Percentiles rank a stretch among this genome's conserved stretches.
These are phyloP conservation scores for Drosophila ustulata DNA, from an alignment of 2,888 invertebrate species.

Conservation along the genomic window DNA sequence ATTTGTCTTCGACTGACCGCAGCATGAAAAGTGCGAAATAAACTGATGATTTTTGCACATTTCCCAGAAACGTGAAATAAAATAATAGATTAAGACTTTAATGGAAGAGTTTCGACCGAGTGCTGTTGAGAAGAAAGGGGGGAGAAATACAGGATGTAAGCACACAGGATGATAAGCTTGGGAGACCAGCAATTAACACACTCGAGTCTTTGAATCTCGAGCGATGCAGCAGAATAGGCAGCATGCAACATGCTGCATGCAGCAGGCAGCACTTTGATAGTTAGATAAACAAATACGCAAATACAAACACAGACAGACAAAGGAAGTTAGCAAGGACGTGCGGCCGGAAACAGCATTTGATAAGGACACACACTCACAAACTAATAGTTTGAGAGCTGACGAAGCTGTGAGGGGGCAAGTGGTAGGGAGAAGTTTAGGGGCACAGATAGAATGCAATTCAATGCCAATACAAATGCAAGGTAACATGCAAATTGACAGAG, in stretches of 20 bases:
- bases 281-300: slow-evolving; percentile 77
- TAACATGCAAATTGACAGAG: slow-evolving; percentile 79
- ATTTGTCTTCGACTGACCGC: slow-evolving; percentile 22
- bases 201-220: slow-evolving; percentile 58
- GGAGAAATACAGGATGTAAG: slow-evolving; percentile 1
- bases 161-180: slow-evolving; percentile 1
- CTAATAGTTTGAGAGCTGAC: slow-evolving; percentile 37
- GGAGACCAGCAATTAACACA: slow-evolving; percentile 72
- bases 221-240: slow-evolving; percentile 60
- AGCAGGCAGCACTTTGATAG: slow-evolving; percentile 76
- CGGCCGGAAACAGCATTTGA: slow-evolving; percentile 68
- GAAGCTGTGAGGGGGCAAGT: not conserved
- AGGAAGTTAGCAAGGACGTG: slow-evolving; percentile 72
- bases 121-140: slow-evolving; percentile 4
- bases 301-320: slow-evolving; percentile 52
- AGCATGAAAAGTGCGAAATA: not conserved
- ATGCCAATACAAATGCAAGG: slow-evolving; percentile 74
- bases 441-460: slow-evolving; percentile 57
- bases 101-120: slow-evolving; percentile 36
- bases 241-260: slow-evolving; percentile 12
- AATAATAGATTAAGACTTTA: slow-evolving; percentile 61
- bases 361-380: slow-evolving; percentile 55
- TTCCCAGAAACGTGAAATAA: slow-evolving; percentile 32
- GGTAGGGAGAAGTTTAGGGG: not conserved
- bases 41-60: slow-evolving; percentile 48